Conservation (phyloP, 2,113 vertebrate species). For the Sciurus niger region DNA sequence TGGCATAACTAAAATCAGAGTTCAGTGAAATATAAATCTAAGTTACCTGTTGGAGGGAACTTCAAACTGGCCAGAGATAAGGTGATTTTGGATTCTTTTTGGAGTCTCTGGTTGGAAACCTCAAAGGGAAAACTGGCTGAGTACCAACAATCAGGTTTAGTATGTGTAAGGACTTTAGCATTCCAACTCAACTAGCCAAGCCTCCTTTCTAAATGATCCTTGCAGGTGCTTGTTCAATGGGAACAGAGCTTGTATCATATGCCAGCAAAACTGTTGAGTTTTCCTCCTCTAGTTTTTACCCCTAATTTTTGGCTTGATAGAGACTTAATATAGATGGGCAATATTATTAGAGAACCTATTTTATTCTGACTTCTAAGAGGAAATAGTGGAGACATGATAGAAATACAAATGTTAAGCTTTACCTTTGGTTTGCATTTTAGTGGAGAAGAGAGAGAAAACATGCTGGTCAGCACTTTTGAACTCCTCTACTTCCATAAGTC, state of each 20-base stretch:
- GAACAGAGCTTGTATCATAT: not conserved
- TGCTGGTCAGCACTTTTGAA: not conserved
- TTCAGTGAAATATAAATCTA: constrained; percentile 44
- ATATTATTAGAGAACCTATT: not conserved
- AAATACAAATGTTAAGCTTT: not conserved
- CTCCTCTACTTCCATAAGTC: not conserved
- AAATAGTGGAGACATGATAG: not conserved
- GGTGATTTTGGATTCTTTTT: fast-evolving
- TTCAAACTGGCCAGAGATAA: not conserved
- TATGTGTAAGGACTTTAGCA: not conserved
- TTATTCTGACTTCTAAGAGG: not conserved
- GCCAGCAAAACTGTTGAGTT: not conserved
- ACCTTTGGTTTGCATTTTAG: not conserved
- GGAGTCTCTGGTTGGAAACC: constrained; percentile 19
- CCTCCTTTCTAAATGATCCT: not conserved
- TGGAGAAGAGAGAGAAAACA: not conserved
- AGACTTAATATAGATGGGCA: not conserved
- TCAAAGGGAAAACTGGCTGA: not conserved
- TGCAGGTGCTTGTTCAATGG: not conserved
- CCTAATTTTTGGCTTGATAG: not conserved
- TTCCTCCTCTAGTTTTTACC: not conserved
- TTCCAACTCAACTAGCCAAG: not conserved
- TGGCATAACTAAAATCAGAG: constrained; percentile 48
- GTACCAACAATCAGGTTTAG: not conserved
- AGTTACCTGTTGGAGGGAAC: not conserved